phyloP scores from a whole-genome alignment of 2,888 invertebrate species.

The Agrenia bidenticulata region DNA sequence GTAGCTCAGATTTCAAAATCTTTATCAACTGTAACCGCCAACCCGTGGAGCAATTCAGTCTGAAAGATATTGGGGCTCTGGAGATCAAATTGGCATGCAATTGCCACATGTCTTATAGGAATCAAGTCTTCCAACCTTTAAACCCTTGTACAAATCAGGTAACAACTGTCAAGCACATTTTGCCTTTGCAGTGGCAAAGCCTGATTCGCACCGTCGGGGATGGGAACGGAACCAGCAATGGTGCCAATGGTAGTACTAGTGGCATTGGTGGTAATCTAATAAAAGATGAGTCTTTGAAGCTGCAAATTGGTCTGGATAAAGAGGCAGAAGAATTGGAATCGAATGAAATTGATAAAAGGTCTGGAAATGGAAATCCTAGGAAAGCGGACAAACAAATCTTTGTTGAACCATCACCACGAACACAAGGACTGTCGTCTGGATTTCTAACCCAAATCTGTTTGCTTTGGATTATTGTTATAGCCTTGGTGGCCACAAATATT shows the following conservation, averaged over 20 bases:
- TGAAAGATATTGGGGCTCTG: constrained; percentile 39
- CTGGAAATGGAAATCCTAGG: not conserved
- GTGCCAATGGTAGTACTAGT: not conserved
- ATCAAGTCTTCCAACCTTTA: constrained; percentile 36
- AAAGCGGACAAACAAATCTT: constrained; percentile 14
- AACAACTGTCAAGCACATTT: constrained; percentile 26
- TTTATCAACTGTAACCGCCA: constrained; percentile 35
- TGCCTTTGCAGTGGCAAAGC: constrained; percentile 41
- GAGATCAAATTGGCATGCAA: constrained; percentile 40
- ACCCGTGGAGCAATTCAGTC: constrained; percentile 30
- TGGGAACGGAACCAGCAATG: not conserved
- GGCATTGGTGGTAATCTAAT: not conserved
- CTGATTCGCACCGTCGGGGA: not conserved
- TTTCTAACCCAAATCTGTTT: constrained; percentile 32
- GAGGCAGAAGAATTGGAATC: not conserved
- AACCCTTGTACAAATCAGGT: constrained; percentile 27
- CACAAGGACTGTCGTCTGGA: constrained; percentile 11
- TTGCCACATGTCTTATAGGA: constrained; percentile 40
- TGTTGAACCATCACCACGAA: not conserved
- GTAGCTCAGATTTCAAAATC: constrained; percentile 31
- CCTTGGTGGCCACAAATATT: constrained; percentile 10
- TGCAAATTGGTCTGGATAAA: too few relatives aligned
- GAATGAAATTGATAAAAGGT: not conserved
- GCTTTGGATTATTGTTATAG: constrained; percentile 38
- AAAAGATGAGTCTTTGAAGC: too few relatives aligned